Evolutionary conservation across 2,113 vertebrate species (phyloP).

Genomic region (Onychostoma macrolepis): DNA sequence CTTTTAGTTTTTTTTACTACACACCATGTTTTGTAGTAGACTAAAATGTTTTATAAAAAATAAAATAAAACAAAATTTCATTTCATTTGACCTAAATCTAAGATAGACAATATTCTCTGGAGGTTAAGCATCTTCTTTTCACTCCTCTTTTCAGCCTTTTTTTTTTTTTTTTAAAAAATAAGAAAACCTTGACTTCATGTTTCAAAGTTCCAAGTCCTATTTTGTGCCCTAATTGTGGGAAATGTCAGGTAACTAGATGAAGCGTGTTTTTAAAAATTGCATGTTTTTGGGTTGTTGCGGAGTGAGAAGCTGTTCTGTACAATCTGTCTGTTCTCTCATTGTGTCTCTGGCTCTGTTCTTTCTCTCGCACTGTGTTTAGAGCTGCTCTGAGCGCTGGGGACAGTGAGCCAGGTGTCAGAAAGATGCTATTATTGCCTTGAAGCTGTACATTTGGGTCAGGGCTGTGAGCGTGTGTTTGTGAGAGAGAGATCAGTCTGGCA

Average conservation of each 20-base stretch:
- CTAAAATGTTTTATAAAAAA: no score
- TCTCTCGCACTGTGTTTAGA: background rate
- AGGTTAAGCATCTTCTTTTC: background rate
- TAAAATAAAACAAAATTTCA: no score
- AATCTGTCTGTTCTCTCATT: background rate
- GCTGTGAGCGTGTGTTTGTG: background rate
- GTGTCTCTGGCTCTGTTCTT: background rate
- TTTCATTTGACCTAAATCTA: no score
- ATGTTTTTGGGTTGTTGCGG: background rate
- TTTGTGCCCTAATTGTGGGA: background rate
- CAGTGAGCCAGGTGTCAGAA: constrained; percentile 4
- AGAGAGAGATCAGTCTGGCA: constrained; percentile 23
- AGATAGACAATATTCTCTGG: no score
- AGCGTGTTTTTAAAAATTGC: background rate
- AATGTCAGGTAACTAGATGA: background rate
- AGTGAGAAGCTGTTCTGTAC: constrained; percentile 1
- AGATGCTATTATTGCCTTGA: constrained; percentile 25
- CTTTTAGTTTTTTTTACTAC: no score
- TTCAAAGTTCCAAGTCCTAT: background rate
- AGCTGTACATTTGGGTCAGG: constrained; percentile 27
- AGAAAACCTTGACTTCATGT: background rate
- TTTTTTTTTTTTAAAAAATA: background rate
- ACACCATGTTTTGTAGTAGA: no score
- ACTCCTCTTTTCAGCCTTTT: background rate
- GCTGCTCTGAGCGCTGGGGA: background rate